phyloP scores from a whole-genome alignment of 2,888 invertebrate genomes.

The Atethmia centrago region DNA sequence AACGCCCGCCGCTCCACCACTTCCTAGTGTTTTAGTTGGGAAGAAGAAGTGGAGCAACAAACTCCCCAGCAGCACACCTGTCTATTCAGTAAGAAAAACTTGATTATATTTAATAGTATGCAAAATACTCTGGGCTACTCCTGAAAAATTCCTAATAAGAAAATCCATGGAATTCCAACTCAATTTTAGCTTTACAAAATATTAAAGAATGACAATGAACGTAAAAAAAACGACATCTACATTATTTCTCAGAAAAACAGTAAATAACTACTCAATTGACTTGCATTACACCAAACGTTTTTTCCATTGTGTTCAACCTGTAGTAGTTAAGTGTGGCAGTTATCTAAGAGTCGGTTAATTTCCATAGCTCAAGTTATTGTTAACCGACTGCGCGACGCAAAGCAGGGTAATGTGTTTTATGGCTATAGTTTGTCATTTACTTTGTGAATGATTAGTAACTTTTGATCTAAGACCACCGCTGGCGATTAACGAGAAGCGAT shows the following conservation, averaged over 20 bases:
- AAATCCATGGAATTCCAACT: neutral
- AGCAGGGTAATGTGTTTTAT: neutral
- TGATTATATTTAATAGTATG: too few relatives aligned
- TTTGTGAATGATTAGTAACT: neutral
- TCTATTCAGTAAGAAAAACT: too few relatives aligned
- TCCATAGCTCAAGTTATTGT: constrained; percentile 3
- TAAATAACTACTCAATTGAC: constrained; percentile 34
- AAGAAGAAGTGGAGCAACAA: too few relatives aligned
- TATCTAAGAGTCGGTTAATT: neutral
- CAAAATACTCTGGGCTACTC: neutral
- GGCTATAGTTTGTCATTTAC: neutral
- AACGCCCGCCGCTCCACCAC: too few relatives aligned
- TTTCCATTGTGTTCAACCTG: constrained; percentile 17
- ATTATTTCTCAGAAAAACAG: constrained; percentile 28
- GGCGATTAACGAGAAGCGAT: too few relatives aligned
- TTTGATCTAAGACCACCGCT: too few relatives aligned
- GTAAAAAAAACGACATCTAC: constrained; percentile 12
- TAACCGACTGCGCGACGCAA: too few relatives aligned
- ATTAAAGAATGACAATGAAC: neutral
- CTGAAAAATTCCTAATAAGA: neutral
- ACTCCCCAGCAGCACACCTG: too few relatives aligned
- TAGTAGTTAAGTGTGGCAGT: constrained; percentile 2
- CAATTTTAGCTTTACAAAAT: neutral
- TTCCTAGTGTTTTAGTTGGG: too few relatives aligned
- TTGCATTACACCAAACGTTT: constrained; percentile 23